Percentiles rank a stretch among this genome's conserved stretches.
Conservation (phyloP, 2,888 invertebrate species). For the Meiosimyza decipiens region DNA sequence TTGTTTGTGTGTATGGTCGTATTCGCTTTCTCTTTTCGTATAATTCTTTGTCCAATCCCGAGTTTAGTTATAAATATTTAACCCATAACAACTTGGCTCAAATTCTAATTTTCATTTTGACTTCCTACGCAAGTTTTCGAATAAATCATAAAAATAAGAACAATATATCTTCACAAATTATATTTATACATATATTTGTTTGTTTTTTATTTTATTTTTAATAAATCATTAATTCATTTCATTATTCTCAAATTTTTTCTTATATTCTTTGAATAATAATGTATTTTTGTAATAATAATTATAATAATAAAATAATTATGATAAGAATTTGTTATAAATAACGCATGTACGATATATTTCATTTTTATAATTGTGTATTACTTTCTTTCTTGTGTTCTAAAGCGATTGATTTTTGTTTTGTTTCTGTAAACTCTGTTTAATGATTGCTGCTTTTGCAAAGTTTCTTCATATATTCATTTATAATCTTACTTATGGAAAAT, state of each 20-base stretch:
- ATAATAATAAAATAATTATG: slow-evolving; percentile 23
- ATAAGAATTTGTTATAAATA: slow-evolving; percentile 17
- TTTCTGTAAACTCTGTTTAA: background rate
- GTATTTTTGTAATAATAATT: slow-evolving; percentile 23
- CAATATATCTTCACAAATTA: slow-evolving; percentile 28
- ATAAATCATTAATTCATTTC: slow-evolving; percentile 28
- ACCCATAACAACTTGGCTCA: no score
- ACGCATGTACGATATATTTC: slow-evolving; percentile 19
- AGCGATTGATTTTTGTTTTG: slow-evolving; percentile 1
- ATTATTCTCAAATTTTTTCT: slow-evolving; percentile 33
- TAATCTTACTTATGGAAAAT: slow-evolving; percentile 6
- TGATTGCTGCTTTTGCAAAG: background rate
- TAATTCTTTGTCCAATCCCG: no score
- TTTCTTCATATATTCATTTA: background rate
- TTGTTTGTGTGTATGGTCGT: no score
- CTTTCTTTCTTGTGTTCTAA: slow-evolving; percentile 26
- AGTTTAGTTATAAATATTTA: no score
- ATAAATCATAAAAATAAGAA: slow-evolving; percentile 17
- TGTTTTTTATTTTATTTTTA: slow-evolving; percentile 1
- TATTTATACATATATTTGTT: slow-evolving; percentile 30
- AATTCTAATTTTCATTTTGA: background rate
- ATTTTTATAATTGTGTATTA: slow-evolving; percentile 22
- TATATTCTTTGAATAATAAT: slow-evolving; percentile 34
- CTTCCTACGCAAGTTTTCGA: background rate
- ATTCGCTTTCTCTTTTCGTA: no score